These are phyloP conservation scores for Pentalonia nigronervosa DNA, from an alignment of 1,140 invertebrate genomes.

Conservation along the genomic window DNA sequence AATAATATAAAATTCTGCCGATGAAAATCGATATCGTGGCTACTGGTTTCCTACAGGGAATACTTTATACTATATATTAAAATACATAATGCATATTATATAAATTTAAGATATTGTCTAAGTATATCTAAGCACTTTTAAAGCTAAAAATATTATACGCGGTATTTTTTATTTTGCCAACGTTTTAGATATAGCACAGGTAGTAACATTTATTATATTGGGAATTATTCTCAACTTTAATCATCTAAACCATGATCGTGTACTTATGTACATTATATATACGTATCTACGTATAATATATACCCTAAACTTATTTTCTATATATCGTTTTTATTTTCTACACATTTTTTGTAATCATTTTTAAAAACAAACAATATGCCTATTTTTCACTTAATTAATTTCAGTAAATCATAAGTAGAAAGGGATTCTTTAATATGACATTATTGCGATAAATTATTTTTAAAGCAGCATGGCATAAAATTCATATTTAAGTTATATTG, in stretches of 20 bases:
- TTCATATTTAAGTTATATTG: not conserved
- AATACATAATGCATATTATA: not conserved
- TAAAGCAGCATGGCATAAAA: not conserved
- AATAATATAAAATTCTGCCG: not conserved
- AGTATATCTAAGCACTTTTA: not conserved
- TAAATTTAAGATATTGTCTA: not conserved
- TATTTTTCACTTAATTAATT: not conserved
- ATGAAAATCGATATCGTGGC: not conserved
- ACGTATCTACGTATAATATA: not conserved
- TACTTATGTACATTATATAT: not conserved
- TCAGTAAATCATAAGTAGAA: not conserved
- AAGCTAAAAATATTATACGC: not conserved
- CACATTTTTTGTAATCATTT: not conserved
- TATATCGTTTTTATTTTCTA: not conserved
- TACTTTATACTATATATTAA: not conserved
- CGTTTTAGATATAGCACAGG: not conserved
- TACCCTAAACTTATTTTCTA: not conserved
- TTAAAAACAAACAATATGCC: too few relatives aligned
- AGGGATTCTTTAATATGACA: not conserved
- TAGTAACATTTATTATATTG: not conserved
- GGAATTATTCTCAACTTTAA: not conserved
- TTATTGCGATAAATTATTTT: not conserved
- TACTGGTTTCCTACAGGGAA: not conserved
- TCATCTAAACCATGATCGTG: not conserved
- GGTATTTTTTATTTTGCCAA: not conserved